These are phyloP conservation scores for Chaetops frenatus DNA, from an alignment of 2,113 vertebrate genomes.

Conservation along the genomic window DNA sequence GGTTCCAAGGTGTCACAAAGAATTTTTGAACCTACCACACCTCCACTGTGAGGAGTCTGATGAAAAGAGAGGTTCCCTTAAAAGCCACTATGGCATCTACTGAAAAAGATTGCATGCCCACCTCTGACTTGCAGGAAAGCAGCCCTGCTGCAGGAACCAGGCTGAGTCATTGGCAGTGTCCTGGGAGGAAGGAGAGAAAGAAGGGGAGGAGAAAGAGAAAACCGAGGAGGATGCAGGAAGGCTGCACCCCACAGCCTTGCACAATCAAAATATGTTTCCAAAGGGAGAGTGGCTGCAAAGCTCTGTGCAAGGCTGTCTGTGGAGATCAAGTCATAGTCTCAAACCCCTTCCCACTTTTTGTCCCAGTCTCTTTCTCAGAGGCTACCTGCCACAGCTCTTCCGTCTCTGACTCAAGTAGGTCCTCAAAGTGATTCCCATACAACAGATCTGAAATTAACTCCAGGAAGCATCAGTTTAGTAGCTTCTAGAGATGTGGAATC, in stretches of 20 bases:
- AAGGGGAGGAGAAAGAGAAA: not conserved
- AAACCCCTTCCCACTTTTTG: not conserved
- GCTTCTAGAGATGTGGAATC: not conserved
- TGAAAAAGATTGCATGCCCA: not conserved
- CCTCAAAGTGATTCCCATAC: not conserved
- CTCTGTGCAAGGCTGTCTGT: not conserved
- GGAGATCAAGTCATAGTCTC: not conserved
- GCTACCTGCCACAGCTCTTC: not conserved
- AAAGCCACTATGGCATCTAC: not conserved
- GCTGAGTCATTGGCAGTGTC: not conserved
- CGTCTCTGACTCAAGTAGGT: not conserved
- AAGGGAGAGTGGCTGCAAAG: not conserved
- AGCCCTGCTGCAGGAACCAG: not conserved
- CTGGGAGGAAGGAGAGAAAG: not conserved
- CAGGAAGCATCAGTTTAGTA: not conserved
- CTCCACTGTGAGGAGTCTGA: not conserved
- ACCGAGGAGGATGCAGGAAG: not conserved
- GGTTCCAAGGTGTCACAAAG: not conserved
- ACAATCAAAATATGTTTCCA: not conserved
- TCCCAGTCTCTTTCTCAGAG: not conserved
- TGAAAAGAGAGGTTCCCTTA: not conserved
- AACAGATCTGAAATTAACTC: not conserved
- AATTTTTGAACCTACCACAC: not conserved
- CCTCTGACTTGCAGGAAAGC: not conserved
- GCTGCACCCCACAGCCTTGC: not conserved